Conservation (phyloP, 2,113 vertebrate species). For the Delphinus delphis region DNA sequence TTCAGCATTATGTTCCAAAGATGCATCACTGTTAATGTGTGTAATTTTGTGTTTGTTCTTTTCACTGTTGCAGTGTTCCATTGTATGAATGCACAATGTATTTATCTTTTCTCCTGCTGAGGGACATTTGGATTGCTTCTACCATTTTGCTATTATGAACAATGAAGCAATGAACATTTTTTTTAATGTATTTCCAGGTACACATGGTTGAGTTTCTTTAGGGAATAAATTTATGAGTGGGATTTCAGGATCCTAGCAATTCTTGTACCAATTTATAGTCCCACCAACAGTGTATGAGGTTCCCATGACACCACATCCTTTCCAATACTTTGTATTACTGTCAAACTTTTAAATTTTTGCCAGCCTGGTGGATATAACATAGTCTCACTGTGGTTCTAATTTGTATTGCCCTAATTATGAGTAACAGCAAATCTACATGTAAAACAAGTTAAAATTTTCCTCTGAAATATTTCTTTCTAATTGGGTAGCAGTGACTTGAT, state of each 20-base stretch:
- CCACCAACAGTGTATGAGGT: background rate
- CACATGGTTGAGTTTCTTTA: background rate
- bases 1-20: background rate
- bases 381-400: constrained; percentile 57
- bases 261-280: background rate
- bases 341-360: constrained; percentile 15
- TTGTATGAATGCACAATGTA: background rate
- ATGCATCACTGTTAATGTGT: background rate
- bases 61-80: background rate
- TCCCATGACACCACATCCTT: background rate
- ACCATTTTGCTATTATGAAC: background rate
- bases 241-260: background rate
- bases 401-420: constrained; percentile 46
- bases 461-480: constrained; percentile 74
- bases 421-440: constrained; percentile 56
- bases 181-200: background rate
- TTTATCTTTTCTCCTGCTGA: background rate
- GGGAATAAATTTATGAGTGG: background rate
- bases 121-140: background rate
- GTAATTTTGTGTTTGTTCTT: background rate
- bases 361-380: background rate
- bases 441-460: constrained; percentile 58
- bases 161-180: background rate
- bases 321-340: background rate
- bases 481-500: constrained; percentile 58